phyloP scores from a whole-genome alignment of 2,797 vertebrate species.

The Poliocrania exsul region DNA sequence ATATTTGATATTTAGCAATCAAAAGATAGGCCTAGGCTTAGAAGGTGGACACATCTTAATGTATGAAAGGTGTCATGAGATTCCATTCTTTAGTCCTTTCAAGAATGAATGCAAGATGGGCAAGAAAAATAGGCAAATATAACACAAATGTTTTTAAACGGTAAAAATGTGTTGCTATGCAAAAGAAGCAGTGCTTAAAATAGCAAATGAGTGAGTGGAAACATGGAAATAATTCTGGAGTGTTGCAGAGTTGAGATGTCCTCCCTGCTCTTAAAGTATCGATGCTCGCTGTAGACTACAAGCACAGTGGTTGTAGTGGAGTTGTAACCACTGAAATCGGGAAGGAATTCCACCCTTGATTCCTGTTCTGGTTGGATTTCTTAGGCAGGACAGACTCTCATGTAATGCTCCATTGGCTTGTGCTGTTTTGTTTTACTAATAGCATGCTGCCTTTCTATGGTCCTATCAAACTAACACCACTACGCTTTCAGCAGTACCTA shows the following conservation, averaged over 20 bases:
- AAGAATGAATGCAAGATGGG: neutral
- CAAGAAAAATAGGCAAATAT: neutral
- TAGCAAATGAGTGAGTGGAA: neutral
- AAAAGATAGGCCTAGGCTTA: neutral
- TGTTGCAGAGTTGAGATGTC: neutral
- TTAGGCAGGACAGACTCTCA: neutral
- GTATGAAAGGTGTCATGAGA: neutral
- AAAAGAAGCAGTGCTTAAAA: neutral
- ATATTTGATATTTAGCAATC: neutral
- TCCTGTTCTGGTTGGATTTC: neutral
- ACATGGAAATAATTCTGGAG: neutral
- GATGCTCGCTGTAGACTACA: rapidly evolving
- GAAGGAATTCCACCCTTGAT: neutral
- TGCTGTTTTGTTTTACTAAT: conserved; percentile 72
- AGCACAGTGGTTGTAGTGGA: neutral
- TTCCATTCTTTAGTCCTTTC: neutral
- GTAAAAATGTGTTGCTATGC: neutral
- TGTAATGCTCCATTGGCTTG: conserved; percentile 9
- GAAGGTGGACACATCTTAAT: neutral
- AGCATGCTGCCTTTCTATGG: conserved; percentile 73
- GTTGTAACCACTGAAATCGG: neutral
- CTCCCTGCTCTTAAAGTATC: rapidly evolving
- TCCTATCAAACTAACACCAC: conserved; percentile 70
- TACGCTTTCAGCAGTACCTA: conserved; percentile 52
- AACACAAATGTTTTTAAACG: neutral